Evolutionary conservation across 2,888 invertebrate species (phyloP), one percentile per base, ranked within the genome.

Genomic region (Macrosoma leucophasiata): DNA sequence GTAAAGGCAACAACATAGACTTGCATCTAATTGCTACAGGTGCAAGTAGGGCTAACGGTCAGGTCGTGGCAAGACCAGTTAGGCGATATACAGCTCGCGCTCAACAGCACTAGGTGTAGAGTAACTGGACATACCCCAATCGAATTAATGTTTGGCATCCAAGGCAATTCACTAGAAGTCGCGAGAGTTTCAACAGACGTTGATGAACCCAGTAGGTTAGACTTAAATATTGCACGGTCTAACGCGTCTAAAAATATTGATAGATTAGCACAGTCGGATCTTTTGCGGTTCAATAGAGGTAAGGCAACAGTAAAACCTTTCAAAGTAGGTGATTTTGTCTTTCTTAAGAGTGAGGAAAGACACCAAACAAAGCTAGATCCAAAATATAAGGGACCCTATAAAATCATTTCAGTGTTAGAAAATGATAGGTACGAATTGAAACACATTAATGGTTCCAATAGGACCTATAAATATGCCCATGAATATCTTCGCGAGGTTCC

Each of bases 1-100:
- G 38, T 13, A 3, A 12, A 1, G 27, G 22, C 1, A 8, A 35
- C 13, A 39, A 39, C 3, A 46, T 43, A n/a, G 36, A 41, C 3
- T 28, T 52, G 0, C 50, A 52, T 13, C 25, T 46, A 0, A 48
- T 53, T 0, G 50, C 51, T 3, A 50, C 49, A 0, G 51, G 50
- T 2, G 28, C 46, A 7, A 29, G 31, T 28, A 29, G 45, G 11
- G 43, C 39, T 5, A 46, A 46, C 22, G 46, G 41, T 1, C 38
- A 48, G 23, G 42, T 46, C 1, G 43, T 33, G 33, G 33, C 14
- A 18, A 2, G 33, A 33, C 7, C 20, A 26, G 8, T 7, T 26
- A 12, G 26, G 14, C n/a, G 18, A 31, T 11, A 13, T 36, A 2
- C 36, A 36, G n/a, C 20, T 49, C 3, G 45, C 46, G 0, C 4